Evolutionary conservation across 2,888 invertebrate genomes (phyloP), one percentile per base, ranked within the genome.

Genomic region (Synanthedon myopaeformis): DNA sequence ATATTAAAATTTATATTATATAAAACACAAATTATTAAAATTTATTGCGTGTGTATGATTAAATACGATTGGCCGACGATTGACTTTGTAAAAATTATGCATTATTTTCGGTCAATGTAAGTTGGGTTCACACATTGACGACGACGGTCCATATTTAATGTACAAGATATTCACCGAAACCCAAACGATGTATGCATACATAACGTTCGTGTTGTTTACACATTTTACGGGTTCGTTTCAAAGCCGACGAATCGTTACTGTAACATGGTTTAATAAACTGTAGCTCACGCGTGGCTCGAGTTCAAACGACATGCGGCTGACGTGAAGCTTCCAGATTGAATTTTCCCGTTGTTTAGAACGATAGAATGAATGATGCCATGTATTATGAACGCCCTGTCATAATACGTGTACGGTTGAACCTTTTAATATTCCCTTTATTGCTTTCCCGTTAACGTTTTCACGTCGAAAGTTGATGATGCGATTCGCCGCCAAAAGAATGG

Each of bases 381-480:
- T 60, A 62, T 61, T 61, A 60, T 57, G 57, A 42, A 52, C 42
- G 56, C 52, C 55, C 56, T 58, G 58, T 61, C 61, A 58, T 59
- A 58, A 60, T 54, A 57, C 56, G 53, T 57, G 58, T 58, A 55
- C 41, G 54, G 49, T 49, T 49, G 56, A 49, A 59, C 53, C 57
- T 57, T 56, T 45, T 61, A 65, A 63, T 64, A 61, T 59, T 57
- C 62, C 56, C 35, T 62, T 67, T 66, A 67, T 66, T 67, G 61
- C 63, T 68, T 66, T 62, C 57, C 55, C 54, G 59, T 58, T 62
- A 61, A 60, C 60, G 58, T 55, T 49, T 57, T 55, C 57, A 51
- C 45, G 41, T 23, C 19, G 23, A 49, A 42, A 54, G 53, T 56
- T 56, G 54, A 53, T 53, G 55, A 56, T 58, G 52, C 56, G 42